Evolutionary conservation across 2,888 invertebrate species (phyloP).

Genomic region (Chydorus sphaericus): DNA sequence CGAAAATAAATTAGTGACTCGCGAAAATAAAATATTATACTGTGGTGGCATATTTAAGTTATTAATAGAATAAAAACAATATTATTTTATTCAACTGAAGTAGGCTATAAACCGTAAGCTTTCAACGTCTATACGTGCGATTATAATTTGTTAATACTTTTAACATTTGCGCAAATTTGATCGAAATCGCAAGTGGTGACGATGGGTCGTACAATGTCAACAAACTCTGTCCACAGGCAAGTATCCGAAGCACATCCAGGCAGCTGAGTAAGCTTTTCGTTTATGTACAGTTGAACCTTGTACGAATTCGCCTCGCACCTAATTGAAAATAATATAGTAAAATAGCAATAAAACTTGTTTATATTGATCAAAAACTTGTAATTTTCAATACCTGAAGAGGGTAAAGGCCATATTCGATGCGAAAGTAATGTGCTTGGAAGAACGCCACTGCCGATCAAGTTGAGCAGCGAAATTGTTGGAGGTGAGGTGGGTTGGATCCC

Average conservation of each 20-base stretch:
- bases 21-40: too few relatives aligned
- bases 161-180: slow-evolving; percentile 10
- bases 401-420: slow-evolving; percentile 29
- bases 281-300: slow-evolving; percentile 16
- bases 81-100: too few relatives aligned
- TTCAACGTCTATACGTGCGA: too few relatives aligned
- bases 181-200: slow-evolving; percentile 5
- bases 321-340: too few relatives aligned
- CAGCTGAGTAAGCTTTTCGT: slow-evolving; percentile 13
- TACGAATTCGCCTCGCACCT: slow-evolving; percentile 13
- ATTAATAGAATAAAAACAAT: too few relatives aligned
- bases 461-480: slow-evolving; percentile 24
- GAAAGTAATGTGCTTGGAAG: slow-evolving; percentile 28
- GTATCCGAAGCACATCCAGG: slow-evolving; percentile 2
- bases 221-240: not conserved
- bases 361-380: too few relatives aligned
- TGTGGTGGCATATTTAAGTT: too few relatives aligned
- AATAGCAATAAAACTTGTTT: too few relatives aligned
- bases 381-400: too few relatives aligned
- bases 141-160: too few relatives aligned
- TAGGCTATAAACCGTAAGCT: too few relatives aligned
- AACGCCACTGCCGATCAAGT: slow-evolving; percentile 25
- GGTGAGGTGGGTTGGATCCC: slow-evolving; percentile 24
- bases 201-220: slow-evolving; percentile 4
- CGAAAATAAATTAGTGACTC: too few relatives aligned